Conservation (phyloP, 2,888 invertebrate species). For the Dryococelus australis region DNA sequence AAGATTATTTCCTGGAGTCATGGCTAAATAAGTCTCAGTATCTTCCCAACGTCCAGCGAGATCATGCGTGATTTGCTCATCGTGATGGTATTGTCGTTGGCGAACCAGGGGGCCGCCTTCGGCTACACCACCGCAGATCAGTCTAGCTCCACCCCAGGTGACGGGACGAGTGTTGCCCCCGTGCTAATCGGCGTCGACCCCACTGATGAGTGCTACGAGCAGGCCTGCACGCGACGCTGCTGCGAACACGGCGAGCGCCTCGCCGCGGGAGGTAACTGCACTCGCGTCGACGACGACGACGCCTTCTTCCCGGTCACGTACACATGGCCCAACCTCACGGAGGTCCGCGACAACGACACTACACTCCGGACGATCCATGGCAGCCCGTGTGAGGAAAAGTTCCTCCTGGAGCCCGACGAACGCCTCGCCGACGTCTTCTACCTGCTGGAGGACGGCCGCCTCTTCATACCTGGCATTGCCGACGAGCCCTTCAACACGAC, state of each 20-base stretch:
- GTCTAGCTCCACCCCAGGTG: too few relatives aligned
- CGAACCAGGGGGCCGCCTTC: not conserved
- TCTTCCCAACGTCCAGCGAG: not conserved
- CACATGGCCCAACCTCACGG: not conserved
- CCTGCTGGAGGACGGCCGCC: conserved; percentile 11
- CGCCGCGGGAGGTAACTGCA: not conserved
- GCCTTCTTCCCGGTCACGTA: conserved; percentile 5
- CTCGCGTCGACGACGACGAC: not conserved
- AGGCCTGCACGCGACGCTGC: conserved; percentile 56
- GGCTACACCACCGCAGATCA: too few relatives aligned
- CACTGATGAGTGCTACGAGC: not conserved
- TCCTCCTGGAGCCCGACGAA: conserved; percentile 16
- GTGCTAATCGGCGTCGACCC: too few relatives aligned
- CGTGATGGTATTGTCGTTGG: not conserved
- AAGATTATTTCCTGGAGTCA: not conserved
- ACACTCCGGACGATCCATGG: not conserved
- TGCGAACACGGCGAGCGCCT: conserved; percentile 50
- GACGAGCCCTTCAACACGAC: not conserved
- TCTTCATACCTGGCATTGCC: not conserved
- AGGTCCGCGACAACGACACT: not conserved
- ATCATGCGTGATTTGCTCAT: not conserved
- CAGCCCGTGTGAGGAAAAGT: not conserved
- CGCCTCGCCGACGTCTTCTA: conserved; percentile 8
- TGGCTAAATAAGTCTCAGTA: not conserved
- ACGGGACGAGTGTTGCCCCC: too few relatives aligned